phyloP scores from a whole-genome alignment of 2,113 vertebrate genomes.

The Corythornis vintsioides region DNA sequence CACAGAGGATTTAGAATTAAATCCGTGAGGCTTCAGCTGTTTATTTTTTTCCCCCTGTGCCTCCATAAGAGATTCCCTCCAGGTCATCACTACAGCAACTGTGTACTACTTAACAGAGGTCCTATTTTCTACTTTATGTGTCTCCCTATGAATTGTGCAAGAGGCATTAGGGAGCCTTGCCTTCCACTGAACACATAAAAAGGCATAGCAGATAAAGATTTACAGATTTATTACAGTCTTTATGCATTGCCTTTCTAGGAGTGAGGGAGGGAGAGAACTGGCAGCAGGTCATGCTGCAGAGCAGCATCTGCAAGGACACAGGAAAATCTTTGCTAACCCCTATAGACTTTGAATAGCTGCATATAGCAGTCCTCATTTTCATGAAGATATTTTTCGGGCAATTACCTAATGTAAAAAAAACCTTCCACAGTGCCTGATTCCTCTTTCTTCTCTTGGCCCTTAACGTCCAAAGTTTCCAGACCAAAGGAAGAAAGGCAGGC shows the following conservation, averaged over 20 bases:
- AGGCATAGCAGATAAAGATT: slow-evolving; percentile 27
- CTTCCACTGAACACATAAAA: slow-evolving; percentile 29
- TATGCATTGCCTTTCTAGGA: not conserved
- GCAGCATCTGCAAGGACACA: slow-evolving; percentile 11
- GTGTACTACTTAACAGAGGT: slow-evolving; percentile 46
- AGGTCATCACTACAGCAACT: slow-evolving; percentile 42
- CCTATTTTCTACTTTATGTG: slow-evolving; percentile 51
- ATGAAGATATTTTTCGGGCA: not conserved
- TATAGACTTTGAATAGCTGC: not conserved
- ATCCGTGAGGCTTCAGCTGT: not conserved
- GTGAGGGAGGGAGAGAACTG: not conserved
- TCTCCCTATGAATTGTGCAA: slow-evolving; percentile 55
- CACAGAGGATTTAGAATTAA: not conserved
- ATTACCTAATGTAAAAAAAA: not conserved
- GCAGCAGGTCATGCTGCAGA: not conserved
- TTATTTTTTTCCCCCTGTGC: not conserved
- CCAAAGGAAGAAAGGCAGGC: not conserved
- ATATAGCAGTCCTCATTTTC: not conserved
- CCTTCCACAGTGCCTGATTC: not conserved
- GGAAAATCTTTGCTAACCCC: not conserved
- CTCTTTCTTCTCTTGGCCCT: not conserved
- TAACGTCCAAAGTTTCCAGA: not conserved
- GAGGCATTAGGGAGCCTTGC: slow-evolving; percentile 37
- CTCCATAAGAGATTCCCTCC: slow-evolving; percentile 43
- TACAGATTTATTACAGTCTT: slow-evolving; percentile 26